A percentile compares a stretch with the other conserved stretches of the same genome.
These are phyloP conservation scores for Cybosia mesomella DNA, from an alignment of 2,888 invertebrate species.

Conservation along the genomic window DNA sequence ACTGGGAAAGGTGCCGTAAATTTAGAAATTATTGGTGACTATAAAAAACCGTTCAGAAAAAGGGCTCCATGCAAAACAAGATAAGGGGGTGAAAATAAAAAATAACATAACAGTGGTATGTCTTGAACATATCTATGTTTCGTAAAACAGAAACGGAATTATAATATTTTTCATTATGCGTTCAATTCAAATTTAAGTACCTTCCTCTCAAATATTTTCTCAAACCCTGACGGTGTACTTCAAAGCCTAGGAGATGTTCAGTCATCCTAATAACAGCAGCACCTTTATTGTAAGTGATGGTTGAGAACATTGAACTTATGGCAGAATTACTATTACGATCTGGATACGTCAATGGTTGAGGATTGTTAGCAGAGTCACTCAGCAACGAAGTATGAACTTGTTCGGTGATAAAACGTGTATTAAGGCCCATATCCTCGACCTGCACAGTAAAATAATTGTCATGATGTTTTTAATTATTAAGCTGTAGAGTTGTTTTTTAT, in stretches of 20 bases:
- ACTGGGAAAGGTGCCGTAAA: too few relatives aligned
- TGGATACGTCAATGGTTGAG: slow-evolving; percentile 87
- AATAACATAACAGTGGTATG: too few relatives aligned
- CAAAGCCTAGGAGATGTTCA: slow-evolving; percentile 86
- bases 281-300: slow-evolving; percentile 90
- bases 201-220: slow-evolving; percentile 81
- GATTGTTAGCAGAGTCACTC: slow-evolving; percentile 85
- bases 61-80: too few relatives aligned
- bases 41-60: too few relatives aligned
- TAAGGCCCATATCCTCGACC: slow-evolving; percentile 89
- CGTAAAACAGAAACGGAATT: too few relatives aligned
- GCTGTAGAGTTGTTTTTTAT: too few relatives aligned
- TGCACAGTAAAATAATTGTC: slow-evolving; percentile 50
- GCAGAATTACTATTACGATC: slow-evolving; percentile 86
- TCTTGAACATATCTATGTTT: too few relatives aligned
- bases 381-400: slow-evolving; percentile 89
- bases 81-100: too few relatives aligned
- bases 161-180: not conserved
- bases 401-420: slow-evolving; percentile 90
- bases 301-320: slow-evolving; percentile 88
- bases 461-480: too few relatives aligned
- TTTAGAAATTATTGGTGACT: too few relatives aligned
- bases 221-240: slow-evolving; percentile 85
- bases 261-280: slow-evolving; percentile 90
- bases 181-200: slow-evolving; percentile 67